These are phyloP conservation scores for Tetrax tetrax DNA, from an alignment of 2,113 vertebrate genomes.

Conservation along the genomic window DNA sequence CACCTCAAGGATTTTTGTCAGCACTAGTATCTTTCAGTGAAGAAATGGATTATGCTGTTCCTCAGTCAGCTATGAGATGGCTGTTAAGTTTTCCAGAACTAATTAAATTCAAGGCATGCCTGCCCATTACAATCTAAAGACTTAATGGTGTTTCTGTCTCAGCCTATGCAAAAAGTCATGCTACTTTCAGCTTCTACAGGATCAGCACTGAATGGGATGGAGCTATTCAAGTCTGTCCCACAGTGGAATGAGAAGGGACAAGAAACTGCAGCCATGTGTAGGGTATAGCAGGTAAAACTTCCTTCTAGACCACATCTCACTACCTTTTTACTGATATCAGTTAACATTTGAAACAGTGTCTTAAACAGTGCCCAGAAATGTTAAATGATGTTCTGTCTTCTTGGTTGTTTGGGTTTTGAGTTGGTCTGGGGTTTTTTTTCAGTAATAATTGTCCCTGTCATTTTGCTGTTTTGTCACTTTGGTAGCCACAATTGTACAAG, in stretches of 20 bases:
- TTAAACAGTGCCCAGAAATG: neutral
- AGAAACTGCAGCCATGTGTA: neutral
- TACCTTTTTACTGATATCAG: neutral
- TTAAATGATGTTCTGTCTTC: neutral
- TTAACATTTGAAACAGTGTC: neutral
- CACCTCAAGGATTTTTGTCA: conserved; percentile 3
- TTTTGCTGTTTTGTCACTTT: neutral
- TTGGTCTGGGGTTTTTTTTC: neutral
- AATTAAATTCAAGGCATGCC: neutral
- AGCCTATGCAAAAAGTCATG: neutral
- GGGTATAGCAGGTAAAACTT: neutral
- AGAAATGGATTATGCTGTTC: conserved; percentile 1
- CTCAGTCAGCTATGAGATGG: conserved; percentile 29
- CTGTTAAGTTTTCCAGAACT: conserved; percentile 10
- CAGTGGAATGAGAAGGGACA: neutral
- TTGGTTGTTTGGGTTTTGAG: neutral
- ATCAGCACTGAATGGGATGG: neutral
- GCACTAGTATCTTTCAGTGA: neutral
- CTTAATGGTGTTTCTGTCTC: neutral
- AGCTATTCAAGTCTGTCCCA: neutral
- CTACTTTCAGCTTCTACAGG: neutral
- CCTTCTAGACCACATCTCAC: neutral
- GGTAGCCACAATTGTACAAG: neutral
- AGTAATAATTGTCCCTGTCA: neutral
- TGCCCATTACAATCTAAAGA: neutral